phyloP scores from a whole-genome alignment of 2,113 vertebrate species.

The Mola mola region DNA sequence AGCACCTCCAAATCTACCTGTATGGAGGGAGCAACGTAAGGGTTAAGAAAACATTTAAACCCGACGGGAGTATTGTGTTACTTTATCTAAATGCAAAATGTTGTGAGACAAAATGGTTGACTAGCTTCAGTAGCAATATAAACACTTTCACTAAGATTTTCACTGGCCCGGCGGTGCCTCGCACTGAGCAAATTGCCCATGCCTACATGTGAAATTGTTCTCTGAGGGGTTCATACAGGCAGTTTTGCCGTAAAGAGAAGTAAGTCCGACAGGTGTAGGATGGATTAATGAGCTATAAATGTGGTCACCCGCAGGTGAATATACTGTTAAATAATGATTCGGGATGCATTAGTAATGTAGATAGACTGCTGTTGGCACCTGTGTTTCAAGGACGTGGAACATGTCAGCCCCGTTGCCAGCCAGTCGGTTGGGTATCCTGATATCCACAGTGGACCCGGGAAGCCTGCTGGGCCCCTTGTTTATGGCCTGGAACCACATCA shows the following conservation, averaged over 20 bases:
- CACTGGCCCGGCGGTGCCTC: conserved; percentile 33
- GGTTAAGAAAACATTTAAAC: conserved; percentile 73
- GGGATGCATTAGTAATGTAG: conserved; percentile 22
- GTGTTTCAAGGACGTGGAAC: conserved; percentile 89
- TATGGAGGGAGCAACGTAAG: conserved; percentile 61
- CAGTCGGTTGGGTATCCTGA: conserved; percentile 93
- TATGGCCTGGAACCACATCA: conserved; percentile 85
- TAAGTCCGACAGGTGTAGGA: background rate
- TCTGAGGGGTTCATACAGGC: conserved; percentile 7
- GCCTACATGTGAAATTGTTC: conserved; percentile 18
- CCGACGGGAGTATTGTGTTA: conserved; percentile 64
- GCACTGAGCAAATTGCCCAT: conserved; percentile 31
- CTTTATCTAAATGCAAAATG: conserved; percentile 68
- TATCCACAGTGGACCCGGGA: conserved; percentile 88
- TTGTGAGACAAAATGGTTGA: conserved; percentile 67
- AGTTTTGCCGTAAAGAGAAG: conserved; percentile 13
- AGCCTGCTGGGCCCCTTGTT: conserved; percentile 97
- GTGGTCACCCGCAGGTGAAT: conserved; percentile 37
- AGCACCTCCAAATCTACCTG: conserved; percentile 67
- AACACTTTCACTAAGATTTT: conserved; percentile 56
- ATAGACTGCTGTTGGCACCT: conserved; percentile 80
- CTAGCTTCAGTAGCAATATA: conserved; percentile 55
- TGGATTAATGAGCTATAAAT: conserved; percentile 33
- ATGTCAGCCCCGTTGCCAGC: conserved; percentile 89
- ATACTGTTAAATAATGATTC: conserved; percentile 56